These are phyloP conservation scores for Drosophila nr. perissopoda DNA, from an alignment of 2,888 invertebrate species.

Conservation along the genomic window DNA sequence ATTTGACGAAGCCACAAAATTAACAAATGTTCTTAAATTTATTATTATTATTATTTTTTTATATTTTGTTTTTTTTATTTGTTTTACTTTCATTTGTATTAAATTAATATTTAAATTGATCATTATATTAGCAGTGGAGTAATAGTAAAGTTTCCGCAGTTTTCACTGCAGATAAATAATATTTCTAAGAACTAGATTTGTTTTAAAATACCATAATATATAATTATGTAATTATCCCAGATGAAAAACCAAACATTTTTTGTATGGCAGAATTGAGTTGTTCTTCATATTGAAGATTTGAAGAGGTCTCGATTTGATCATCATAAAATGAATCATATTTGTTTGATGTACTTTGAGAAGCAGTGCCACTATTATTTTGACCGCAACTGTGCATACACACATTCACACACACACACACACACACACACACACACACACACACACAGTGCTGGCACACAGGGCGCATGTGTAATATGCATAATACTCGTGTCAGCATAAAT, in stretches of 20 bases:
- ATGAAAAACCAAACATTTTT: neutral
- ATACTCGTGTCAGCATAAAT: slow-evolving; percentile 58
- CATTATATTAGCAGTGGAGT: neutral
- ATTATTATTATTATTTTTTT: neutral
- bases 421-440: neutral
- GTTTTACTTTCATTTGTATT: neutral
- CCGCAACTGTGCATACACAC: neutral
- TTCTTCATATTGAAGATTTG: neutral
- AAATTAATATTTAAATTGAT: neutral
- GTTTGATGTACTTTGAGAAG: neutral
- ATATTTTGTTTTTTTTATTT: neutral
- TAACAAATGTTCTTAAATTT: neutral
- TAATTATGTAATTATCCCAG: neutral
- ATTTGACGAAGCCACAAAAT: neutral
- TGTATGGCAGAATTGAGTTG: neutral
- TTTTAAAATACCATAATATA: neutral
- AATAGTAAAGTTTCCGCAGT: neutral
- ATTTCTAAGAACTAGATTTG: neutral
- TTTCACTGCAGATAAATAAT: neutral
- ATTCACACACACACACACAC: slow-evolving; percentile 4
- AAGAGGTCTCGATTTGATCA: neutral
- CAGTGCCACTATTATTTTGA: neutral
- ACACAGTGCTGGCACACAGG: slow-evolving; percentile 21
- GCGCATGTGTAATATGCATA: slow-evolving; percentile 63
- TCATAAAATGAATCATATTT: neutral